Base-by-base conservation (phyloP, 2,888 invertebrate genomes). In the Polietes domitor region DNA sequence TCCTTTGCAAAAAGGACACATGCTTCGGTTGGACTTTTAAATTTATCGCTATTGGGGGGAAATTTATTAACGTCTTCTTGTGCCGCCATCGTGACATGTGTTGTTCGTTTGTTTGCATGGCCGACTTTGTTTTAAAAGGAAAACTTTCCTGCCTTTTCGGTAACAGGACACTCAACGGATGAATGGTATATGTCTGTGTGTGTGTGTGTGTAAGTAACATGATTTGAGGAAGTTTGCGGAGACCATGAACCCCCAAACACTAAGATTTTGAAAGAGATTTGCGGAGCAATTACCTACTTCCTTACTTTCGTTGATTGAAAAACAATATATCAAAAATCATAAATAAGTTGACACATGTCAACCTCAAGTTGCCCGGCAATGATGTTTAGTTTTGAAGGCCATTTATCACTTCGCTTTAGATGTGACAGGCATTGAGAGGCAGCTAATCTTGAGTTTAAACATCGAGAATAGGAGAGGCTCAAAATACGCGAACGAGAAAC, bases 1-100 rank as follows among this genome's bases (percentile, higher is more conserved):
- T 24, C 53, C 53, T 53, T 24, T 58, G 58, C 12, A 58, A 55
- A 50, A 21, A 41, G 68, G 68, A 68, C 68, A 68, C 24, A 21
- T 68, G 41, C 37, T 43, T 15, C 15, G 24, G 41, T 21, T 68
- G 26, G n/a, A 68, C 68, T 68, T 43, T 43, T 43, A 21, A 68
- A 68, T 43, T 68, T 68, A 68, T 68, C 68, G 68, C 10, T 43
- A 1, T 19, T 24, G 2, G 43, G 19, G 43, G 19, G 37, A 21
- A 68, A 68, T 68, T 68, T 68, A 68, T 68, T 68, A 41, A 68
- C 43, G 41, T 43, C 68, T 43, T 15, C 0, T 9, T 10, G 4
- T 7, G 9, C 37, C 9, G 32, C 32, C 32, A 32, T 7, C 32
- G 3, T 26, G 61, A 61, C 61, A 61, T 61, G 61, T 61, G n/a